A percentile compares a stretch with the other conserved stretches of the same genome.
Conservation (phyloP, 2,797 vertebrate species). For the Neosilurus mollespiculum region DNA sequence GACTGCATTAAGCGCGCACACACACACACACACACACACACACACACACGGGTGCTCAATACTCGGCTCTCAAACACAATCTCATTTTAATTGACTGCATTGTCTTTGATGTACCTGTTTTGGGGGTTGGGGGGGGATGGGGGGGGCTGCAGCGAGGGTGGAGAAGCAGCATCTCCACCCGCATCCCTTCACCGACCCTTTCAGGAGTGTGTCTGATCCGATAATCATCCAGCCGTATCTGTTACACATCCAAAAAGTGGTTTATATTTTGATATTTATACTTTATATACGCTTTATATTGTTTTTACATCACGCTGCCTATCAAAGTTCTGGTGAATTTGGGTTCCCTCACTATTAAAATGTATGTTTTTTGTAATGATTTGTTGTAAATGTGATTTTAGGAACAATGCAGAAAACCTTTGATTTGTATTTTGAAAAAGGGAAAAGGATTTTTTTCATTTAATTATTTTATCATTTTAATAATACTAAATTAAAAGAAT, state of each 20-base stretch:
- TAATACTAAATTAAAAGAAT: too few species aligned
- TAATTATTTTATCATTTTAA: too few species aligned
- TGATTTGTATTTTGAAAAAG: not conserved
- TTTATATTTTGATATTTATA: not conserved
- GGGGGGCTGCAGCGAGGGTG: not conserved
- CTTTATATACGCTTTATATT: not conserved
- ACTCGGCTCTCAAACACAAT: conserved; percentile 63
- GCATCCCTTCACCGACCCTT: conserved; percentile 43
- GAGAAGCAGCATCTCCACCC: conserved; percentile 33
- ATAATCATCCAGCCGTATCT: conserved; percentile 51
- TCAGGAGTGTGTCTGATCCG: conserved; percentile 55
- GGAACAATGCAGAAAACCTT: not conserved
- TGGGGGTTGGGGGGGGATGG: not conserved
- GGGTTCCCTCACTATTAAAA: not conserved
- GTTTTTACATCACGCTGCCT: not conserved
- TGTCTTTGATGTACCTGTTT: conserved; percentile 47
- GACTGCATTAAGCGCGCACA: conserved; percentile 67
- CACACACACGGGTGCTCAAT: conserved; percentile 51
- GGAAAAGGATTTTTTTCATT: not conserved
- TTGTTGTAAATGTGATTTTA: not conserved
- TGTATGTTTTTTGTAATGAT: not conserved
- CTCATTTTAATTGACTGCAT: conserved; percentile 78
- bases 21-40: conserved; percentile 61
- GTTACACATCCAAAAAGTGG: conserved; percentile 28
- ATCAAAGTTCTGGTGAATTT: not conserved